These are phyloP conservation scores for Pipa parva DNA, from an alignment of 2,113 vertebrate species.

Conservation along the genomic window DNA sequence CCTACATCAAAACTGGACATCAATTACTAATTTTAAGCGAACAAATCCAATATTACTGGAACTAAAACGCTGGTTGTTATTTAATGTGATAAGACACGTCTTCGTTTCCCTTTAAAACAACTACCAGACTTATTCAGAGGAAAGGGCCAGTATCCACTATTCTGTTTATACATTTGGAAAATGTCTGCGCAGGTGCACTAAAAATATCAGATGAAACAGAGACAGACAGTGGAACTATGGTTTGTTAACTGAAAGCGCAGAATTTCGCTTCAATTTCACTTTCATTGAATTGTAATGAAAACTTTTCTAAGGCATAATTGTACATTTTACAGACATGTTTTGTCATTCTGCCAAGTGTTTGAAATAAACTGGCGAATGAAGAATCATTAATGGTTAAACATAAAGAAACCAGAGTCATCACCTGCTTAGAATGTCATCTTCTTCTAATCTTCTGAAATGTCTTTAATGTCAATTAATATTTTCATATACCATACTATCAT, in stretches of 20 bases:
- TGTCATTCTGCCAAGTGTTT: background rate
- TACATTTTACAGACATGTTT: conserved; percentile 14
- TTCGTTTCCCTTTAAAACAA: no score
- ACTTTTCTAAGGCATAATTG: conserved; percentile 4
- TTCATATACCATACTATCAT: background rate
- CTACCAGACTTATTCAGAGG: no score
- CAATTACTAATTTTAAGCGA: no score
- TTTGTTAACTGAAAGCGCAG: background rate
- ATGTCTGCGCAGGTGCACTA: no score
- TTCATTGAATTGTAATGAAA: conserved; percentile 16
- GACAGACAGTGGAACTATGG: no score
- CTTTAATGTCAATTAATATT: conserved; percentile 8
- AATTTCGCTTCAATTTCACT: background rate
- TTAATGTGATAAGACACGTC: no score
- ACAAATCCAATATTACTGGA: no score
- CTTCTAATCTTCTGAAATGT: conserved; percentile 10
- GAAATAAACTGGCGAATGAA: background rate
- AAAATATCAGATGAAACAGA: no score
- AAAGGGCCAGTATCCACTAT: no score
- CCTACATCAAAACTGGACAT: no score
- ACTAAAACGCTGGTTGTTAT: no score
- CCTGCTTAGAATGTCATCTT: background rate
- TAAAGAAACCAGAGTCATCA: background rate
- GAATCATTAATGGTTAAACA: conserved; percentile 1
- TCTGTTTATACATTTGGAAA: no score